phyloP scores from a whole-genome alignment of 2,888 invertebrate genomes.

The Pyrgus malvae region DNA sequence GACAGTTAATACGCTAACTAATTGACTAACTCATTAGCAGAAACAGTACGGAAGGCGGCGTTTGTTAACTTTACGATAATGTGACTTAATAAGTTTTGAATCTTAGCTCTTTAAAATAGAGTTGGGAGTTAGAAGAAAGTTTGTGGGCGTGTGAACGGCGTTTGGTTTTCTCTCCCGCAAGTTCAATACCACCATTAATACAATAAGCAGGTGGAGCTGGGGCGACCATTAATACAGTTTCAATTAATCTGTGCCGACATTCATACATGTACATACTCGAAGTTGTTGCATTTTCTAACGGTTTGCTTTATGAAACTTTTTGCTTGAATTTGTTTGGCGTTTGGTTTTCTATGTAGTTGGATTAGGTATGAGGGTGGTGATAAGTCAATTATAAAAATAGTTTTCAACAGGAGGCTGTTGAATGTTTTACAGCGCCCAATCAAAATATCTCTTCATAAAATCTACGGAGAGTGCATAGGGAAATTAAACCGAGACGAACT shows the following conservation, averaged over 20 bases:
- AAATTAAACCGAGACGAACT: no score
- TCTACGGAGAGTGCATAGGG: no score
- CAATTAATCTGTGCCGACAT: conserved; percentile 21
- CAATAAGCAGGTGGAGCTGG: conserved; percentile 24
- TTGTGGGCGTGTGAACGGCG: conserved; percentile 51
- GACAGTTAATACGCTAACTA: conserved; percentile 53
- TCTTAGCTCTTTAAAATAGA: conserved; percentile 34
- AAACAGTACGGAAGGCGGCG: conserved; percentile 51
- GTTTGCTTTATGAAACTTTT: background rate
- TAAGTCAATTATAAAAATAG: no score
- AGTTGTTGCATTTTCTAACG: background rate
- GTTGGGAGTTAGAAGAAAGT: conserved; percentile 40
- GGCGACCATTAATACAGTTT: conserved; percentile 16
- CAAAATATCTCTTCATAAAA: no score
- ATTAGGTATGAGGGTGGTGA: no score
- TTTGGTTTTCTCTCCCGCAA: conserved; percentile 60
- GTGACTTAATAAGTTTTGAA: conserved; percentile 21
- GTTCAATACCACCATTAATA: conserved; percentile 58
- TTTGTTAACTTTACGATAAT: conserved; percentile 29
- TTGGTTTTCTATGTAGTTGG: background rate
- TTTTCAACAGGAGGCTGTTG: no score
- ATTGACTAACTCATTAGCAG: conserved; percentile 67
- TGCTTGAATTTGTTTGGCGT: background rate
- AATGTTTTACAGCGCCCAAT: no score
- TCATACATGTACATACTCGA: no score